Conservation (phyloP, 2,113 vertebrate genomes). For the Aplodontia rufa region DNA sequence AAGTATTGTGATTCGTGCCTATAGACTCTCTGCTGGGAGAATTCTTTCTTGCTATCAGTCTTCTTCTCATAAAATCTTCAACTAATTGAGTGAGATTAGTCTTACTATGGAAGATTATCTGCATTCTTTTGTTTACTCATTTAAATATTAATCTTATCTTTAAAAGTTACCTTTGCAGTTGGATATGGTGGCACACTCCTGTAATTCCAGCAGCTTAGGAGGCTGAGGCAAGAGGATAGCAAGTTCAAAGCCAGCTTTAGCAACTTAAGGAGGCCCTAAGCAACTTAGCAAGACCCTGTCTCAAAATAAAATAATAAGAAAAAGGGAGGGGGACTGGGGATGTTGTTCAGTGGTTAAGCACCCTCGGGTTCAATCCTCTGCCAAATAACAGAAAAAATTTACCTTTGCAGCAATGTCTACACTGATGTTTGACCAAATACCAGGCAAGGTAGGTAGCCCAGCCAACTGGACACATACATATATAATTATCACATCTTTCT, state of each 20-base stretch:
- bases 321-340: too few species aligned
- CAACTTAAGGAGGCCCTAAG: too few species aligned
- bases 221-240: too few species aligned
- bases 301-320: too few species aligned
- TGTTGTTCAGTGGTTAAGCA: too few species aligned
- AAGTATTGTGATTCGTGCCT: not conserved
- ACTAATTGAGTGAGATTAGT: not conserved
- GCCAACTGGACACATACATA: not conserved
- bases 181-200: too few species aligned
- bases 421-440: not conserved
- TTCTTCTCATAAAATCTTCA: not conserved
- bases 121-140: not conserved
- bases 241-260: too few species aligned
- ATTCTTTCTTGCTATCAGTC: not conserved
- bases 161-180: not conserved
- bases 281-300: too few species aligned
- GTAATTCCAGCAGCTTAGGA: too few species aligned
- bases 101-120: not conserved
- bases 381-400: too few species aligned
- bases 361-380: too few species aligned
- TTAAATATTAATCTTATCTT: not conserved
- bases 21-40: not conserved
- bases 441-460: too few species aligned
- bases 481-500: fast-evolving
- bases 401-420: not conserved